These are phyloP conservation scores for Anagrus nilaparvatae DNA, from an alignment of 1,140 invertebrate species.

Conservation along the genomic window DNA sequence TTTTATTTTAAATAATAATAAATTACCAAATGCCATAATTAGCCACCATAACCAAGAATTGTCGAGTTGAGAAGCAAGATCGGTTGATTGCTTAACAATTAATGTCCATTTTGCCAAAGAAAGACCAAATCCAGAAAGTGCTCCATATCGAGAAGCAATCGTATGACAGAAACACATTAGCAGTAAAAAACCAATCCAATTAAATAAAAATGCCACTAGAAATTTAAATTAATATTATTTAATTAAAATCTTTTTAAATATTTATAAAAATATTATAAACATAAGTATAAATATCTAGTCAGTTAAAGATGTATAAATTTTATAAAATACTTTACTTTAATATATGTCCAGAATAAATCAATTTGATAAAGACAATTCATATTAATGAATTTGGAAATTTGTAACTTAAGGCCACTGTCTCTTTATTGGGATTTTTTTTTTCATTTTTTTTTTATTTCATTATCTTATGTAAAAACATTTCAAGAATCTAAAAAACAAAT, in stretches of 20 bases:
- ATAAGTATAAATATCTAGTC: background rate
- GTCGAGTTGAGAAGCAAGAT: conserved; percentile 69
- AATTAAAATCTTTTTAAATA: too few species aligned
- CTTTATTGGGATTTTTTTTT: too few species aligned
- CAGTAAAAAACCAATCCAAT: conserved; percentile 89
- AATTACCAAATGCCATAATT: conserved; percentile 74
- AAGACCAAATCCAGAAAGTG: conserved; percentile 82
- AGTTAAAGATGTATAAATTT: background rate
- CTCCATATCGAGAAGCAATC: conserved; percentile 84
- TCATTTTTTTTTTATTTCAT: too few species aligned
- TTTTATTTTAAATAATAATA: conserved; percentile 9
- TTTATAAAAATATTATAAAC: conserved; percentile 10
- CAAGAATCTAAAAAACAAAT: too few species aligned
- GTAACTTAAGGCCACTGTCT: too few species aligned
- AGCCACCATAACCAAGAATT: conserved; percentile 87
- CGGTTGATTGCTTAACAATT: conserved; percentile 84
- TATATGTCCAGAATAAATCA: conserved; percentile 1
- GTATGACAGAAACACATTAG: conserved; percentile 90
- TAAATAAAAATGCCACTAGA: conserved; percentile 78
- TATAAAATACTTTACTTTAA: conserved; percentile 1
- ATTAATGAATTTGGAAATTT: too few species aligned
- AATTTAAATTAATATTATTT: conserved; percentile 1
- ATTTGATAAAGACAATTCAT: too few species aligned
- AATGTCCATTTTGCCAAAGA: conserved; percentile 90
- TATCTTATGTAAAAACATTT: too few species aligned